These are phyloP conservation scores for Anas flavirostris DNA, from an alignment of 2,797 vertebrate species.

Conservation along the genomic window DNA sequence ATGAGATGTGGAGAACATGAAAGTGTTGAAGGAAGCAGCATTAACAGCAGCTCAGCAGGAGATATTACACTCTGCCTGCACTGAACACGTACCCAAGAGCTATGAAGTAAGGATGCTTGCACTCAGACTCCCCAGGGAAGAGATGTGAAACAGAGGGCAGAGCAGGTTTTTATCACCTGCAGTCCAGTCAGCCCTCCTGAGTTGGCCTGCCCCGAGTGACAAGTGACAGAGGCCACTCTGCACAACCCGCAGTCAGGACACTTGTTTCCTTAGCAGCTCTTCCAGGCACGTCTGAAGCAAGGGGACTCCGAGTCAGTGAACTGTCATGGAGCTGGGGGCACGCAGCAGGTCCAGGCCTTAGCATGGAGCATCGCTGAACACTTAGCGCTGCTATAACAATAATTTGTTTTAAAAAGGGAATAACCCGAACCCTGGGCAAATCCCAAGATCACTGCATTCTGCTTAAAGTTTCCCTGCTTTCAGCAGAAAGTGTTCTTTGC, in stretches of 20 bases:
- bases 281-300: background rate
- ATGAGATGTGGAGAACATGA: background rate
- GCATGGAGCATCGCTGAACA: background rate
- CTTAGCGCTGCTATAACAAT: background rate
- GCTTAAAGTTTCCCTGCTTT: background rate
- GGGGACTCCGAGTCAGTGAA: background rate
- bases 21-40: background rate
- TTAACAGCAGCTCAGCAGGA: background rate
- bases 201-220: background rate
- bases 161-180: background rate
- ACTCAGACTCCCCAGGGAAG: background rate
- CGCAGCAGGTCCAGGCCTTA: background rate
- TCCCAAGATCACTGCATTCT: background rate
- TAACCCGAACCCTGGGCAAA: background rate
- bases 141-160: background rate
- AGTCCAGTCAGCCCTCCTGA: background rate
- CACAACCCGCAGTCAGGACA: background rate
- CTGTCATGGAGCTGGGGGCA: accelerated
- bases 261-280: background rate
- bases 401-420: background rate
- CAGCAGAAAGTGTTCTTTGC: no score
- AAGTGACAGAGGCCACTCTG: background rate
- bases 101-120: background rate
- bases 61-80: background rate
- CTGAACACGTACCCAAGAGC: background rate